Conservation (phyloP, 2,113 vertebrate genomes). For the Coreoperca whiteheadi region DNA sequence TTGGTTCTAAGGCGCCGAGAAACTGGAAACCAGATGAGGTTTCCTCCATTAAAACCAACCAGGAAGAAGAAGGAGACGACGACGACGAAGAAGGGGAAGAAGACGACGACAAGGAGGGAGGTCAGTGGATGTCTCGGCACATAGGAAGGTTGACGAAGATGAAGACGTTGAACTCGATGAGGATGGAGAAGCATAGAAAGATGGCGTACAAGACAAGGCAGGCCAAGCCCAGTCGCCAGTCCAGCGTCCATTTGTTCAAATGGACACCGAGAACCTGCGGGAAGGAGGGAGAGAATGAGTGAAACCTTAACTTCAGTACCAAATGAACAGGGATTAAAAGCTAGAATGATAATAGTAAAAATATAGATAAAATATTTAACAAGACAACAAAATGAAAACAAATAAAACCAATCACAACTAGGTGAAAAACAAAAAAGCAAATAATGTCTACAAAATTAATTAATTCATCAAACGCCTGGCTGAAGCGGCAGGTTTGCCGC, state of each 20-base stretch:
- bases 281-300: background rate
- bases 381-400: too few species aligned
- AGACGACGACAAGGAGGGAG: background rate
- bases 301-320: too few species aligned
- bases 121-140: slow-evolving; percentile 88
- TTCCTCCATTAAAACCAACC: slow-evolving; percentile 33
- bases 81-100: slow-evolving; percentile 16
- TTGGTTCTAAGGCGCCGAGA: slow-evolving; percentile 43
- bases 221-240: slow-evolving; percentile 91
- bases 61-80: background rate
- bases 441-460: too few species aligned
- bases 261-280: slow-evolving; percentile 93
- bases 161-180: slow-evolving; percentile 98
- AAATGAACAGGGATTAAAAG: background rate
- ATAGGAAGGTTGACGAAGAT: slow-evolving; percentile 97
- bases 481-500: too few species aligned
- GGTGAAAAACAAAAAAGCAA: too few species aligned
- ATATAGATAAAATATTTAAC: too few species aligned
- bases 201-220: slow-evolving; percentile 91
- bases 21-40: slow-evolving; percentile 54
- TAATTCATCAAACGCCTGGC: too few species aligned
- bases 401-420: too few species aligned
- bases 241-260: slow-evolving; percentile 96
- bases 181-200: slow-evolving; percentile 95
- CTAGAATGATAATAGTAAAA: too few species aligned